A percentile compares a stretch with the other conserved stretches of the same genome.
phyloP scores from a whole-genome alignment of 1,140 invertebrate species.

The Cotesia typhae region DNA sequence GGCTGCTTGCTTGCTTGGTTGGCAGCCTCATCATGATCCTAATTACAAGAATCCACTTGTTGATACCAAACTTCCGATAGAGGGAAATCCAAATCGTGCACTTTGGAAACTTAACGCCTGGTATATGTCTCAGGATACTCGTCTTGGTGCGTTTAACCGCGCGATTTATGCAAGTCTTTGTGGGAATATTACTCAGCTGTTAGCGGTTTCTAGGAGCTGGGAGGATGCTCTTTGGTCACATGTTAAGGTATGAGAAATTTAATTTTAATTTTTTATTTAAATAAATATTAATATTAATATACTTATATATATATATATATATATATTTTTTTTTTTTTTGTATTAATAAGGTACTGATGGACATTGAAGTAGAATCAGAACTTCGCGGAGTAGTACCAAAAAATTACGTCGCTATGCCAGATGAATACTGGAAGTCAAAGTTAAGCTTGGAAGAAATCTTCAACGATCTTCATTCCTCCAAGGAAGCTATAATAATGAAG shows the following conservation, averaged over 20 bases:
- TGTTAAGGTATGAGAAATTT: conserved; percentile 64
- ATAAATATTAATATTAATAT: no score
- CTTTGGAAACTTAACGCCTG: conserved; percentile 90
- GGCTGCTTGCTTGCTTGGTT: conserved; percentile 88
- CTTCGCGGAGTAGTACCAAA: conserved; percentile 68
- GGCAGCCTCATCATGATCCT: conserved; percentile 84
- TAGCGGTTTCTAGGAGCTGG: conserved; percentile 82
- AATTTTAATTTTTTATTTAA: no score
- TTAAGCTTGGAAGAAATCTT: conserved; percentile 79
- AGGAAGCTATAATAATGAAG: conserved; percentile 63
- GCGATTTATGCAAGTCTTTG: conserved; percentile 82
- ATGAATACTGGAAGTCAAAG: conserved; percentile 81
- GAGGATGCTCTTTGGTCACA: conserved; percentile 92
- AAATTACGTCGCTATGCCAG: conserved; percentile 72
- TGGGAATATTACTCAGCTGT: conserved; percentile 80
- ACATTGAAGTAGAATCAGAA: conserved; percentile 84
- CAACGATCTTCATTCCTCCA: conserved; percentile 69
- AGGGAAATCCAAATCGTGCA: conserved; percentile 88
- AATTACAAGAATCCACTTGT: conserved; percentile 70
- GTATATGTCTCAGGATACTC: conserved; percentile 72
- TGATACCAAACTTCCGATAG: conserved; percentile 70
- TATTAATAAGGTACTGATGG: conserved; percentile 71
- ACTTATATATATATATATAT: no score
- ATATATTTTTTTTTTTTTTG: no score
- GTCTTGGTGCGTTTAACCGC: conserved; percentile 66